These are phyloP conservation scores for Polyommatus iphigenia DNA, from an alignment of 2,888 invertebrate species.

Conservation along the genomic window DNA sequence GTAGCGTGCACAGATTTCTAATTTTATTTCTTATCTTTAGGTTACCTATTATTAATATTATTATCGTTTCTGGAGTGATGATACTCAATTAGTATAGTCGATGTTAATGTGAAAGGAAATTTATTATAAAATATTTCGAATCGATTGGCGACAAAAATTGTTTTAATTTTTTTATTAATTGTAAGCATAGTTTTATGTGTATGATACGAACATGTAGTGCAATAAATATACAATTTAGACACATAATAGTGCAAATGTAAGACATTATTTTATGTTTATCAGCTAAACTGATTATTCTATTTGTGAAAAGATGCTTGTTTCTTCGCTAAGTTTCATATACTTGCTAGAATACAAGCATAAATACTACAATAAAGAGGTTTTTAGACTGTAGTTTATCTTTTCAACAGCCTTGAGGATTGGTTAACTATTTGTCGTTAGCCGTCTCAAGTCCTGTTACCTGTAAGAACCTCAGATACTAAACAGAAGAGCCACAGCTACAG, in stretches of 20 bases:
- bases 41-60: not conserved
- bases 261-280: not conserved
- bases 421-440: not conserved
- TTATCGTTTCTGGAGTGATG: constrained; percentile 15
- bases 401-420: not conserved
- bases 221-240: constrained; percentile 19
- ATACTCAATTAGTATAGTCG: constrained; percentile 26
- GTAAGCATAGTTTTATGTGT: not conserved
- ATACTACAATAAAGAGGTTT: not conserved
- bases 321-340: not conserved
- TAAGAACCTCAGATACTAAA: not conserved
- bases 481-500: not conserved
- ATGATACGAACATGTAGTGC: constrained; percentile 16
- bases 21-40: constrained; percentile 37
- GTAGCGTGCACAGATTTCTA: constrained; percentile 77
- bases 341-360: not conserved
- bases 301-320: too few species aligned
- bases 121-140: constrained; percentile 12
- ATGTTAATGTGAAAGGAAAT: constrained; percentile 16
- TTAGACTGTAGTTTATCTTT: not conserved
- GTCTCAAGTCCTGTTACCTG: not conserved
- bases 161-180: constrained; percentile 12
- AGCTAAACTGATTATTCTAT: too few species aligned
- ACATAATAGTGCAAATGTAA: constrained; percentile 30
- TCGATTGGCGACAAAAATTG: constrained; percentile 12